These are phyloP conservation scores for Pseudomyrmex cubaensis DNA, from an alignment of 1,140 invertebrate species.

Conservation along the genomic window DNA sequence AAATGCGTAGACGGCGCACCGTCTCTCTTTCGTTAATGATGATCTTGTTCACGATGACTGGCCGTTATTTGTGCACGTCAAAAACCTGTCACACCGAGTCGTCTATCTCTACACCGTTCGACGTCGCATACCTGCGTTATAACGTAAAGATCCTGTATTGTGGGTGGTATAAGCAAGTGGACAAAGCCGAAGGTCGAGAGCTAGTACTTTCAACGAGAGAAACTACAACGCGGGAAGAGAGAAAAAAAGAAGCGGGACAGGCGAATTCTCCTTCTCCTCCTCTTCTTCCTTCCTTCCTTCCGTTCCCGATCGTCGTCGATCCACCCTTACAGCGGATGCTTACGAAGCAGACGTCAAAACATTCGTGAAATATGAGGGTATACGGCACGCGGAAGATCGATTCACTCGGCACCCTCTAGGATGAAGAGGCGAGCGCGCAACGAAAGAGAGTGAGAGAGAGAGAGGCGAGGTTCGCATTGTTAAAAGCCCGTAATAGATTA, in stretches of 20 bases:
- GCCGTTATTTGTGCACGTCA: conserved; percentile 43
- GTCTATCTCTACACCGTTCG: conserved; percentile 45
- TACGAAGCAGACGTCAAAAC: conserved; percentile 82
- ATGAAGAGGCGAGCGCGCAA: conserved; percentile 67
- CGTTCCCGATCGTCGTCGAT: conserved; percentile 49
- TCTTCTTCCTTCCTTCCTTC: conserved; percentile 15
- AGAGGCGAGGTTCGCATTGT: conserved; percentile 79
- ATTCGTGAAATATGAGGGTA: conserved; percentile 83
- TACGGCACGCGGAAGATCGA: conserved; percentile 78
- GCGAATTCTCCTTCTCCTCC: conserved; percentile 8
- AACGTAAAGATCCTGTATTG: conserved; percentile 23
- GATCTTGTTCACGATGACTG: conserved; percentile 57
- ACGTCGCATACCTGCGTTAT: conserved; percentile 35
- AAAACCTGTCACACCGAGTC: conserved; percentile 44
- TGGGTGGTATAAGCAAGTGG: conserved; percentile 39
- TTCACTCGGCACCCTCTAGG: conserved; percentile 70
- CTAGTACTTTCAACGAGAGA: conserved; percentile 28
- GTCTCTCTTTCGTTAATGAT: conserved; percentile 55
- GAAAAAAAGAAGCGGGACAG: conserved; percentile 40
- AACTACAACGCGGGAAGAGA: conserved; percentile 14
- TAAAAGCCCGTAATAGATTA: conserved; percentile 85
- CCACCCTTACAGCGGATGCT: conserved; percentile 73
- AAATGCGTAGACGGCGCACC: conserved; percentile 20
- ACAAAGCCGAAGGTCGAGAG: conserved; percentile 43
- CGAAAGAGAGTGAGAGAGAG: background rate